Base-by-base conservation (phyloP, 1,140 invertebrate species). In the Zaprionus vittiger region DNA sequence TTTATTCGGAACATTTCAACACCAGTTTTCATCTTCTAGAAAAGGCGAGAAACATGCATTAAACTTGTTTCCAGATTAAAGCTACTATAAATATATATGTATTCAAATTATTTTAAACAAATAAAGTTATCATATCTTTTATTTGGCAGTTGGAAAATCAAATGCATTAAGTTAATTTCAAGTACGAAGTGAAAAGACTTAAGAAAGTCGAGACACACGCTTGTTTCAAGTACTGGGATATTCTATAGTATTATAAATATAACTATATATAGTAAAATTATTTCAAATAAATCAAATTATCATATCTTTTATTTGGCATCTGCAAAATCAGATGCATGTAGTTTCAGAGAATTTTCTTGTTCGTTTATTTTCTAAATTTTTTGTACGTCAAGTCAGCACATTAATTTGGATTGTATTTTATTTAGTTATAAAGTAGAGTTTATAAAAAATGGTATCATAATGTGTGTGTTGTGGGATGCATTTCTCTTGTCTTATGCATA, bases 361-460 rank as follows among this genome's bases (percentile, higher is more conserved):
- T 59, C 15, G 20, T 20, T 22, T 65, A 55, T 38, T 60, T 56
- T 34, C 38, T 22, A 41, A 17, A 34, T 34, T 34, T 41, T 63
- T 67, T 81, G 68, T 80, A 80, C 61, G 81, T 83, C 66, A 87
- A 87, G 73, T 83, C 66, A 87, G 83, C 67, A 86, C 80, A 73
- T 66, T 68, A 73, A 78, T 81, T 89, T 72, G 73, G 84, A 89
- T 80, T 89, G 81, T 78, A 80, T 75, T 86, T 89, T 83, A 89
- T 86, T 83, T 83, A 80, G 64, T 78, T 78, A 80, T 78, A 87
- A 89, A 75, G 80, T 86, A 80, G 78, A 66, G 38, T 74, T 89
- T 86, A 80, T 89, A 86, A 89, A 85, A 89, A 67, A 55, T 66
- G 62, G 56, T 69, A 70, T 70, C 34, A 22, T 65, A 69, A 38